Conservation (phyloP, 2,797 vertebrate genomes). For the Hoplostethus atlanticus region DNA sequence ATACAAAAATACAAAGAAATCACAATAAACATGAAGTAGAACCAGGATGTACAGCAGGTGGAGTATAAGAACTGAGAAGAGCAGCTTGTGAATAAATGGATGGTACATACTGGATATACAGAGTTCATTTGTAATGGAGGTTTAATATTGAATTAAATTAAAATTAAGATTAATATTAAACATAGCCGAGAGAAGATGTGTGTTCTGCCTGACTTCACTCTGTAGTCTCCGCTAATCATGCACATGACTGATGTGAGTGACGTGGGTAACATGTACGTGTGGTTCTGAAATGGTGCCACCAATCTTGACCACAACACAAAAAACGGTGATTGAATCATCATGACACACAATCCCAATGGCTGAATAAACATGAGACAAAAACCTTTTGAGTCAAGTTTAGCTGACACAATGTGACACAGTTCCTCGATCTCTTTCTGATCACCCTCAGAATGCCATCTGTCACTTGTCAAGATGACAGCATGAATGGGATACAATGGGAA, state of each 20-base stretch:
- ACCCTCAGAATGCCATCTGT: background rate
- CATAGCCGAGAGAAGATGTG: no score
- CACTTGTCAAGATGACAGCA: background rate
- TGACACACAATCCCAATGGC: slow-evolving; percentile 20
- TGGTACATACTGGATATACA: no score
- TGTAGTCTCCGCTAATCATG: background rate
- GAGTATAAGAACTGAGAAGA: no score
- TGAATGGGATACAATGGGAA: background rate
- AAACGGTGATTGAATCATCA: slow-evolving; percentile 8
- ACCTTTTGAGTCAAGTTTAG: background rate
- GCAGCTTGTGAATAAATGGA: no score
- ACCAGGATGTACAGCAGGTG: no score
- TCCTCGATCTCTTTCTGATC: background rate
- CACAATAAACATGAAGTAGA: no score
- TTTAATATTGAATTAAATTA: no score
- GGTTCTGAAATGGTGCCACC: slow-evolving; percentile 1
- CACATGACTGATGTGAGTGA: no score
- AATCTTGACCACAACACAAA: slow-evolving; percentile 27
- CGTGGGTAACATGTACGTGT: background rate
- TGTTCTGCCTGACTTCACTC: background rate
- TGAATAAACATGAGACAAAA: slow-evolving; percentile 2
- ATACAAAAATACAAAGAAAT: no score
- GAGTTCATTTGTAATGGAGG: no score
- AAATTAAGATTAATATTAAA: no score
- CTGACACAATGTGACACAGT: slow-evolving; percentile 11